Evolutionary conservation across 2,797 vertebrate genomes (phyloP).

Genomic region (Enteromius argenteus): DNA sequence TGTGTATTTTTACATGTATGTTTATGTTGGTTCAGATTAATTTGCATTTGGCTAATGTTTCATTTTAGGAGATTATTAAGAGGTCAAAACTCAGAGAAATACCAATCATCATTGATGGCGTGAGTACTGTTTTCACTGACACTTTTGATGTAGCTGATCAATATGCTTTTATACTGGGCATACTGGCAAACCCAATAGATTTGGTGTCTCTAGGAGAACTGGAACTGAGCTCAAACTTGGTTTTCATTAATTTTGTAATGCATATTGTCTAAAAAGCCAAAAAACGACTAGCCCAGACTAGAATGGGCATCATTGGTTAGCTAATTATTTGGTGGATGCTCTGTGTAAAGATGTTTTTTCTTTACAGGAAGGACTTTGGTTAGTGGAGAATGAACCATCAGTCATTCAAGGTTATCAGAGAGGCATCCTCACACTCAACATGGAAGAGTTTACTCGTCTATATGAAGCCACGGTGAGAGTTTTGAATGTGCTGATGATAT

Average conservation of each 20-base stretch:
- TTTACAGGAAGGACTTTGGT: conserved; percentile 94
- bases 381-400: conserved; percentile 90
- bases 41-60: neutral
- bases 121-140: conserved; percentile 78
- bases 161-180: neutral
- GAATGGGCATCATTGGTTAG: too few species aligned
- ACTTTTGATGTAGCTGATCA: neutral
- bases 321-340: neutral
- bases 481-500: neutral
- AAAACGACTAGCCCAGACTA: neutral
- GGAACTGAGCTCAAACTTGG: neutral
- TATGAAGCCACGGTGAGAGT: conserved; percentile 90
- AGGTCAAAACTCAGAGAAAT: conserved; percentile 88
- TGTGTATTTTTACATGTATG: neutral
- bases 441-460: conserved; percentile 91
- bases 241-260: neutral
- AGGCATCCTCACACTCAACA: conserved; percentile 94
- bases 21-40: neutral
- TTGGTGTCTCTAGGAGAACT: conserved; percentile 12
- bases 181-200: conserved; percentile 7
- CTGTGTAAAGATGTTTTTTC: conserved; percentile 18
- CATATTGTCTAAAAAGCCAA: neutral
- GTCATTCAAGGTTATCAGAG: conserved; percentile 92
- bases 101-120: conserved; percentile 93
- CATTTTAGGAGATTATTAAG: conserved; percentile 89